phyloP scores from a whole-genome alignment of 2,888 invertebrate genomes.

The Oeneis ivallda region DNA sequence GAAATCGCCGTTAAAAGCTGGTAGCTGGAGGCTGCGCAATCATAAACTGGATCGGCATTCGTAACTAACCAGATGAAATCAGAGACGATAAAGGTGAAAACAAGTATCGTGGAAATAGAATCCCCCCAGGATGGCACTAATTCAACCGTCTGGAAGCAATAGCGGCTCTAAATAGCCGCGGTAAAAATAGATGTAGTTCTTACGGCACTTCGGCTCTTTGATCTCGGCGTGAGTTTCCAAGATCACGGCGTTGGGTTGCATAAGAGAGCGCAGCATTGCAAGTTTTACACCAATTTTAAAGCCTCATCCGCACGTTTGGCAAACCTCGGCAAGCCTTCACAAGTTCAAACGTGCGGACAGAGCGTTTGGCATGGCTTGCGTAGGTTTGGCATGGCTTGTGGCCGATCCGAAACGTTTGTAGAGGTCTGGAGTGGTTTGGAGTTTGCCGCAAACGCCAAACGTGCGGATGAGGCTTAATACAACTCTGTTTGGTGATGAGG shows the following conservation, averaged over 20 bases:
- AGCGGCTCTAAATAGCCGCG: slow-evolving; percentile 7
- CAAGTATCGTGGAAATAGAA: slow-evolving; percentile 4
- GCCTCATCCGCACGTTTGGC: too few relatives aligned
- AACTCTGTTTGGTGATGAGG: neutral
- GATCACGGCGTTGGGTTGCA: too few relatives aligned
- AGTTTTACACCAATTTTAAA: neutral
- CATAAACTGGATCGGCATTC: neutral
- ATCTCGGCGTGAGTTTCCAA: neutral
- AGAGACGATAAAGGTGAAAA: neutral
- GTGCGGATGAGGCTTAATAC: too few relatives aligned
- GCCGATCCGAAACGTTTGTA: too few relatives aligned
- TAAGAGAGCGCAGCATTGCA: neutral
- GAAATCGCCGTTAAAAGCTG: too few relatives aligned
- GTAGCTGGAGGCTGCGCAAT: too few relatives aligned
- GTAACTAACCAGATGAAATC: neutral
- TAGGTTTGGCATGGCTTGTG: too few relatives aligned
- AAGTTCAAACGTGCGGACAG: too few relatives aligned
- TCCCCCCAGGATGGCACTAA: slow-evolving; percentile 28
- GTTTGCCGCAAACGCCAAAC: too few relatives aligned
- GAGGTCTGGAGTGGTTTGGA: too few relatives aligned
- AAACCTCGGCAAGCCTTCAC: too few relatives aligned
- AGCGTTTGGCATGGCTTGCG: too few relatives aligned
- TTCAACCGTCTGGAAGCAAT: slow-evolving; percentile 23
- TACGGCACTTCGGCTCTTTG: slow-evolving; percentile 1
- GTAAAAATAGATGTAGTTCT: slow-evolving; percentile 14